Conservation (phyloP, 2,113 vertebrate species). For the Solenodon paradoxus region DNA sequence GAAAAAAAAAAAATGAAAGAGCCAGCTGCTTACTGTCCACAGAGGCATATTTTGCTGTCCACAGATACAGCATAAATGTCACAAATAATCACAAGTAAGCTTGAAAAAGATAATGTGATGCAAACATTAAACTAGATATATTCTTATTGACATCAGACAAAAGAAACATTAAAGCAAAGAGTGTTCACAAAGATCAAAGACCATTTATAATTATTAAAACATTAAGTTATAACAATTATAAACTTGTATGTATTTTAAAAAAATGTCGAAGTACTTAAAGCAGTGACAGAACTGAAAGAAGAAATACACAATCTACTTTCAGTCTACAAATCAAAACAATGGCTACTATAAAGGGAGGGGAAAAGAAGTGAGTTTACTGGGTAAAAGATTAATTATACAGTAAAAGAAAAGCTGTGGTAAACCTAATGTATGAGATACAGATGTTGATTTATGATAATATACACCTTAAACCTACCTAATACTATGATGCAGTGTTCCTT, state of each 20-base stretch:
- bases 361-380: too few species aligned
- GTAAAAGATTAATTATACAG: too few species aligned
- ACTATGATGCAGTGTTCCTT: too few species aligned
- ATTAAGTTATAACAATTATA: too few species aligned
- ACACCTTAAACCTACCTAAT: too few species aligned
- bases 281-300: not conserved
- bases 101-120: not conserved
- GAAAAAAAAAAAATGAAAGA: not conserved
- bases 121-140: not conserved
- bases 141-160: not conserved
- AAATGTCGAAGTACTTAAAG: not conserved
- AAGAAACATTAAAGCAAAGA: not conserved
- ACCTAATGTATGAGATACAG: too few species aligned
- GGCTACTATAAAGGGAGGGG: too few species aligned
- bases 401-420: too few species aligned
- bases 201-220: not conserved
- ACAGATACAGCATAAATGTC: not conserved
- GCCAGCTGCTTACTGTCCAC: not conserved
- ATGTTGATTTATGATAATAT: too few species aligned
- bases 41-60: not conserved
- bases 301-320: not conserved
- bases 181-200: not conserved
- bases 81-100: not conserved
- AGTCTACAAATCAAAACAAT: too few species aligned
- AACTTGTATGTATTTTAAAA: too few species aligned